Percentiles rank a stretch among this genome's conserved stretches.
phyloP scores from a whole-genome alignment of 2,113 vertebrate genomes.

The Rana temporaria region DNA sequence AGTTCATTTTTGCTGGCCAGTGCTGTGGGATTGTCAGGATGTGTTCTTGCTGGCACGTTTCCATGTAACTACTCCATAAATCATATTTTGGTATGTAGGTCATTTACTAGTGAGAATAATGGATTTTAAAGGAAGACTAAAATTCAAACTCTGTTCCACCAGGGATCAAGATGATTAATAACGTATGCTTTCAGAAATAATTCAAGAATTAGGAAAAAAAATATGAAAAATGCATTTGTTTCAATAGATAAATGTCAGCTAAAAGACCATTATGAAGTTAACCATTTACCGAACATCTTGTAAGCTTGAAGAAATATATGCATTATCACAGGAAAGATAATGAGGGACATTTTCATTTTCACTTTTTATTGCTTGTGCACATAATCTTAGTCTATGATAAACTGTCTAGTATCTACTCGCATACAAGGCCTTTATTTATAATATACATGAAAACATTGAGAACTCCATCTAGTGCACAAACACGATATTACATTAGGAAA shows the following conservation, averaged over 20 bases:
- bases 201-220: slow-evolving; percentile 53
- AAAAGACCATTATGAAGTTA: slow-evolving; percentile 53
- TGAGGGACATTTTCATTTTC: not conserved
- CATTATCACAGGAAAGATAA: not conserved
- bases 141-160: slow-evolving; percentile 59
- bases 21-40: slow-evolving; percentile 28
- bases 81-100: slow-evolving; percentile 46
- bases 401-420: not conserved
- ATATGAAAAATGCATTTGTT: slow-evolving; percentile 63
- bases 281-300: not conserved
- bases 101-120: slow-evolving; percentile 57
- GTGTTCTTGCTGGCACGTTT: not conserved
- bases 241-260: slow-evolving; percentile 52
- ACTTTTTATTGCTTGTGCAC: slow-evolving; percentile 15
- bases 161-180: slow-evolving; percentile 59
- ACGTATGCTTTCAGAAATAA: slow-evolving; percentile 58
- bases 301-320: not conserved
- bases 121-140: slow-evolving; percentile 40
- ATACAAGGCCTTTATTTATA: not conserved
- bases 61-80: slow-evolving; percentile 47
- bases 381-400: not conserved
- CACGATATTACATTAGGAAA: no score
- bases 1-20: slow-evolving; percentile 14
- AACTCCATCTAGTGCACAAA: slow-evolving; percentile 40
- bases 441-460: slow-evolving; percentile 1